Conservation (phyloP, 2,797 vertebrate species). For the Scyliorhinus canicula region DNA sequence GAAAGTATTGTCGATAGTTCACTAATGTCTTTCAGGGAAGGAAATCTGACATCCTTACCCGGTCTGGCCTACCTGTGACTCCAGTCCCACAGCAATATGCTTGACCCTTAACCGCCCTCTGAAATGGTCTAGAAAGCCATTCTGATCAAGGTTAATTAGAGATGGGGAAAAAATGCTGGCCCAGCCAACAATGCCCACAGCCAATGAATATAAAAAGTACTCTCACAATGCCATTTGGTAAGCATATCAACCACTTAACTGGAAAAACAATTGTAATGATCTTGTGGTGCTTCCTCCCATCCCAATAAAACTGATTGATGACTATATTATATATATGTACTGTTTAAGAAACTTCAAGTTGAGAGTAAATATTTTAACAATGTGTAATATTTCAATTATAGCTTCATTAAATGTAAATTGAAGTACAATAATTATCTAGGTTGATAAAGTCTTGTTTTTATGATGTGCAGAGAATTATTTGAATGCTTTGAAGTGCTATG, state of each 20-base stretch:
- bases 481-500: not conserved
- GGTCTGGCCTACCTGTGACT: too few species aligned
- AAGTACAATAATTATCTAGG: not conserved
- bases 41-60: too few species aligned
- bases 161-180: too few species aligned
- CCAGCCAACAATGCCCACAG: too few species aligned
- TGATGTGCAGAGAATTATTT: not conserved
- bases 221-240: not conserved
- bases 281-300: not conserved
- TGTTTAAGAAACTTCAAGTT: not conserved
- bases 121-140: too few species aligned
- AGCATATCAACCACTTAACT: not conserved
- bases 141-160: too few species aligned
- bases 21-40: too few species aligned
- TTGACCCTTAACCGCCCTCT: too few species aligned
- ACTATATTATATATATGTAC: not conserved
- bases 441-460: not conserved
- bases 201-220: too few species aligned
- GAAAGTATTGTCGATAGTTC: too few species aligned
- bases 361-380: not conserved
- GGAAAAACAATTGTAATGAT: not conserved
- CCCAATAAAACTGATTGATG: not conserved
- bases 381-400: not conserved
- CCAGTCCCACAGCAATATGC: too few species aligned
- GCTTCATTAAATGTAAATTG: not conserved